These are phyloP conservation scores for Eurystomus gularis DNA, from an alignment of 2,113 vertebrate genomes.

Conservation along the genomic window DNA sequence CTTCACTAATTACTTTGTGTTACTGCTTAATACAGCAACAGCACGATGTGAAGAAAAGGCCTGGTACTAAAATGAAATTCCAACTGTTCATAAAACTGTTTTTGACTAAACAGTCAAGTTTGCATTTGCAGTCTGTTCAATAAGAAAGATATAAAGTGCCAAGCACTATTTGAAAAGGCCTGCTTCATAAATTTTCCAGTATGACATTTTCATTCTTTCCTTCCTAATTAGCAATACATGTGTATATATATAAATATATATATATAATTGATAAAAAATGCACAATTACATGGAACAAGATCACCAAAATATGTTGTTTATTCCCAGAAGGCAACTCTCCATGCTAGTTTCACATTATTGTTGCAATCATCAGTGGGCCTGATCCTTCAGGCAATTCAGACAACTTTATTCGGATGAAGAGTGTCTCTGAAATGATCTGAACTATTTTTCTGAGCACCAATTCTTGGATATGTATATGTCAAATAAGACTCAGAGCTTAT, in stretches of 20 bases:
- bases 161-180: background rate
- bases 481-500: background rate
- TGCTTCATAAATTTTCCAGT: background rate
- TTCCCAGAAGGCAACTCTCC: background rate
- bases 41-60: background rate
- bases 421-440: background rate
- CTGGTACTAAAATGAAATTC: background rate
- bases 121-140: background rate
- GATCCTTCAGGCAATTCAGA: background rate
- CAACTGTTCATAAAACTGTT: background rate
- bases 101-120: background rate
- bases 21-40: background rate
- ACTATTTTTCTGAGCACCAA: background rate
- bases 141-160: background rate
- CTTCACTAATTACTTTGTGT: background rate
- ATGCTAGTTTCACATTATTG: background rate
- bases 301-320: background rate
- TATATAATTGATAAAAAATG: background rate
- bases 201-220: background rate
- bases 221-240: background rate
- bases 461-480: background rate
- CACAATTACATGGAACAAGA: background rate
- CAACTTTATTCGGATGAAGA: background rate
- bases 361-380: background rate
- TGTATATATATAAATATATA: background rate